Conservation (phyloP, 2,797 vertebrate genomes). For the Rousettus madagascariensis region DNA sequence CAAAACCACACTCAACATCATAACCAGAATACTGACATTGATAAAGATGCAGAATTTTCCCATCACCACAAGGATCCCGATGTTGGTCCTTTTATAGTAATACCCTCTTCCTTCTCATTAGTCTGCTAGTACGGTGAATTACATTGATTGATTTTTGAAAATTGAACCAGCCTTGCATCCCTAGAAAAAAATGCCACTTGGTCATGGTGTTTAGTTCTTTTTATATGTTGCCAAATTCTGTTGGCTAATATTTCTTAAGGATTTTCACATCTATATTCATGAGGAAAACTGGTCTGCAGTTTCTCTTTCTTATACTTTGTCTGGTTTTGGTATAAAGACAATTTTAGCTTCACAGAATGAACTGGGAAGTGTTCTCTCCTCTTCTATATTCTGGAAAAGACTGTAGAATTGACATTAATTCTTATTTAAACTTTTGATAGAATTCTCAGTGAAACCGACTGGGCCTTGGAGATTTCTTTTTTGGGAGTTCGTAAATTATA, state of each 20-base stretch:
- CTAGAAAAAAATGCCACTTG: neutral
- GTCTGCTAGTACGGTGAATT: neutral
- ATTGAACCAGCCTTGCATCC: neutral
- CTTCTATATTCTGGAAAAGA: neutral
- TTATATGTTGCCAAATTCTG: neutral
- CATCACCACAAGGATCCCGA: neutral
- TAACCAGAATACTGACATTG: neutral
- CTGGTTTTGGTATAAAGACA: neutral
- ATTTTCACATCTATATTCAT: neutral
- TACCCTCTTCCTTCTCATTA: neutral
- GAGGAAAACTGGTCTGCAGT: neutral
- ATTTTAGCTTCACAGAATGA: neutral
- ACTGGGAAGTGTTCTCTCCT: neutral
- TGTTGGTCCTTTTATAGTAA: neutral
- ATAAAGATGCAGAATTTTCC: neutral
- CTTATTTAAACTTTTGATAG: neutral
- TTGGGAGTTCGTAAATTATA: neutral
- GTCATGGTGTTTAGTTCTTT: neutral
- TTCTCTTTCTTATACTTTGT: conserved; percentile 7
- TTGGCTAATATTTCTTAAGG: conserved; percentile 7
- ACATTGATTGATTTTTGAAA: neutral
- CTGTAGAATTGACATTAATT: neutral
- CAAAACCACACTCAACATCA: neutral
- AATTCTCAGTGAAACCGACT: neutral
- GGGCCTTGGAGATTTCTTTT: neutral